Percentiles rank a stretch among this genome's conserved stretches.
These are phyloP conservation scores for Lathamus discolor DNA, from an alignment of 2,113 vertebrate species.

Conservation along the genomic window DNA sequence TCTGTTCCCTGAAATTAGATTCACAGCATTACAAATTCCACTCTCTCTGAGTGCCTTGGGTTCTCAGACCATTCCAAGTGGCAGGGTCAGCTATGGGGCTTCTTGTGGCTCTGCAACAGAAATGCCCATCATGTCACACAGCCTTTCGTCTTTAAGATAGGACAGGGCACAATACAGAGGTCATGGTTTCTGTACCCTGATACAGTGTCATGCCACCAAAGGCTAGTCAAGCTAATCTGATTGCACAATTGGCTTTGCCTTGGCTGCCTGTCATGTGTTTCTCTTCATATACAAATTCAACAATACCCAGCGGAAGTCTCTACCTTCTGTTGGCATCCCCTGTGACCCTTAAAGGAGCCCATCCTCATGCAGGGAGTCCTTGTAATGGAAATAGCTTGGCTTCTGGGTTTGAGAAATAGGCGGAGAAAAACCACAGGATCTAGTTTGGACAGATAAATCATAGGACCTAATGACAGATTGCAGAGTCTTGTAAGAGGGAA, in stretches of 20 bases:
- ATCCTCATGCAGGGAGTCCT: not conserved
- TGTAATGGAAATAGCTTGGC: not conserved
- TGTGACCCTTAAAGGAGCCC: not conserved
- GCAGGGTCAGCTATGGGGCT: not conserved
- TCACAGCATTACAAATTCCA: not conserved
- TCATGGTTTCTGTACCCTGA: not conserved
- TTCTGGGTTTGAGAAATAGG: not conserved
- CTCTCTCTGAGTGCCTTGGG: not conserved
- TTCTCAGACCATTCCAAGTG: not conserved
- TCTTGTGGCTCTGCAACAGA: rapidly evolving
- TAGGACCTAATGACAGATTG: not conserved
- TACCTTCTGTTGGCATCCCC: not conserved
- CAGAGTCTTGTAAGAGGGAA: not conserved
- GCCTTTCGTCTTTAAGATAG: not conserved
- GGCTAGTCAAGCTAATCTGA: not conserved
- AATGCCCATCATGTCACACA: rapidly evolving
- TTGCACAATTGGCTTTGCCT: not conserved
- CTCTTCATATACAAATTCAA: not conserved
- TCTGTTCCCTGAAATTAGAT: not conserved
- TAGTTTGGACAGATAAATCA: not conserved
- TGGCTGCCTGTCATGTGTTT: not conserved
- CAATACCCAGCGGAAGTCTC: not conserved
- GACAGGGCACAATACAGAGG: not conserved
- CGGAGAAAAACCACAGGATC: not conserved
- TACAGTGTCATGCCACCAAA: not conserved